Percentiles rank a stretch among this genome's conserved stretches.
Conservation (phyloP, 2,113 vertebrate species). For the Phainopepla nitens region DNA sequence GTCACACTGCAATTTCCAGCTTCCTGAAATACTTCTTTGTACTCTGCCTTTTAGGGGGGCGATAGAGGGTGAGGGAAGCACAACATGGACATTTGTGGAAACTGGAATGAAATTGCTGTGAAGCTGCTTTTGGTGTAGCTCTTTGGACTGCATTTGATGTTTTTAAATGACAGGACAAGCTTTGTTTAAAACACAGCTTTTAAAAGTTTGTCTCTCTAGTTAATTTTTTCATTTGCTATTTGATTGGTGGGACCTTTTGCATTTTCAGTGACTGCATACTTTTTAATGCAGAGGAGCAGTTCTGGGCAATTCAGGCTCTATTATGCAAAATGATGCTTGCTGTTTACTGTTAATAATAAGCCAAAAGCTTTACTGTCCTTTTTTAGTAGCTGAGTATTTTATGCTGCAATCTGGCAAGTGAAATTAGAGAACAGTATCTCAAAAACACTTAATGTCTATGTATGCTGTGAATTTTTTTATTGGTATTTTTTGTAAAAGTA, state of each 20-base stretch:
- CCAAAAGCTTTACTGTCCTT: not conserved
- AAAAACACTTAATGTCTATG: not conserved
- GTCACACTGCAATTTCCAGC: constrained; percentile 48
- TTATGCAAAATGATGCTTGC: not conserved
- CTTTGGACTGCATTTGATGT: not conserved
- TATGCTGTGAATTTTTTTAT: not conserved
- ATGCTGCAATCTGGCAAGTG: not conserved
- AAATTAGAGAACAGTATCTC: not conserved
- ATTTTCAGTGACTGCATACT: not conserved
- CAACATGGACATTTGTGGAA: not conserved
- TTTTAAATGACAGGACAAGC: not conserved
- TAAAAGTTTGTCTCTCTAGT: not conserved
- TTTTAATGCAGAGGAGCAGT: not conserved
- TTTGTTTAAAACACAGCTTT: not conserved
- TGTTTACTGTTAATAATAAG: not conserved
- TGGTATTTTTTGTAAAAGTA: not conserved
- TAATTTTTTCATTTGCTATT: not conserved
- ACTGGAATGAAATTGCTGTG: constrained; percentile 1
- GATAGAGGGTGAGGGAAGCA: not conserved
- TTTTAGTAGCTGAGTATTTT: not conserved
- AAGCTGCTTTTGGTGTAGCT: not conserved
- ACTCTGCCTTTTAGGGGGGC: not conserved
- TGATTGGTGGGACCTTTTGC: not conserved
- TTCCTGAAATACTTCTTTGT: constrained; percentile 40
- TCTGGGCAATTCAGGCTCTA: not conserved